Evolutionary conservation across 92 coral and sea anemone species (phyloP), one percentile per base, ranked within the genome.

Genomic region (Epizoanthus rinbou): DNA sequence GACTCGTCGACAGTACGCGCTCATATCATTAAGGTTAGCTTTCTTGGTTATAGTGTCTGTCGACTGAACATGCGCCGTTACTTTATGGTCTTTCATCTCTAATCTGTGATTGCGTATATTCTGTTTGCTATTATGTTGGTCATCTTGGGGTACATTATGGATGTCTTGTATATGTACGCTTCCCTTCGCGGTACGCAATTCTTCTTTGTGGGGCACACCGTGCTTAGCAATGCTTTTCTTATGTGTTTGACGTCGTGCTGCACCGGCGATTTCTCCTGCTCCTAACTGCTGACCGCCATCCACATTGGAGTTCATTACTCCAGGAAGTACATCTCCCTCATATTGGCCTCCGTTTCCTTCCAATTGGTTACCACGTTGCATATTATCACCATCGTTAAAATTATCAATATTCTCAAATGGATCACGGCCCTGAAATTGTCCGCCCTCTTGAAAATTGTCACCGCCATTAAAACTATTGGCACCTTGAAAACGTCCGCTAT

Each of bases 241-340:
- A 18, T 35, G 81, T 3, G 63, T 24, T n/a, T 21, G 81, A 6
- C 81, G 81, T 22, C 68, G 60, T n/a, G 25, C 14, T 9, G 81
- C 28, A 23, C 52, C 64, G 5, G 81, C 81, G 23, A 75, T 75
- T 75, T 75, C 81, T 31, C 67, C 81, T 2, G 81, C 81, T 15
- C 81, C 81, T 5, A 75, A 10, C 68, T 75, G 81, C 21, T 75
- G 81, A 17, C 66, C 23, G 35, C 81, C 81, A 33, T 75, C 81
- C 22, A 75, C n/a, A 62, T 75, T 75, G 10, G 81, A 57, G 21
- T 75, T 56, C 47, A 75, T 57, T 16, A 75, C 4, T 16, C 81
- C 81, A 15, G 81, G 81, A 25, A 75, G 39, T 3, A 58, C 14
- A 33, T 75, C 15, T 22, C 62, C 80, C 57, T 25, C 68, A 37